phyloP scores from a whole-genome alignment of 2,888 invertebrate genomes.

The Microctonus brassicae region DNA sequence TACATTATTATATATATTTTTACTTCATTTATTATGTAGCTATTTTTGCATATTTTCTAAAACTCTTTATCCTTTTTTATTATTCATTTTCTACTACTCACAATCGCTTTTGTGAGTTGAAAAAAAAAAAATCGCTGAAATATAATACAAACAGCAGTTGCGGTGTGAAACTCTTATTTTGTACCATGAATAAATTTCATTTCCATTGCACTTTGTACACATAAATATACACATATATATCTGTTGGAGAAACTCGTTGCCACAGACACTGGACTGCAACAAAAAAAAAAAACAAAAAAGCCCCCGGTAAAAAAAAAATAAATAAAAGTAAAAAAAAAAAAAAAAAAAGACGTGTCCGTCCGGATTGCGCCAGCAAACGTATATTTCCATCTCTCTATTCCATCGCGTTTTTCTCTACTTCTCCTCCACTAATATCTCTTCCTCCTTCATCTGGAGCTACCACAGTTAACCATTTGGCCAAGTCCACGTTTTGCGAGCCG shows the following conservation, averaged over 20 bases:
- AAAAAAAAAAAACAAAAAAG: constrained; percentile 16
- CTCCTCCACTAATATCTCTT: neutral
- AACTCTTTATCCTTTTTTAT: neutral
- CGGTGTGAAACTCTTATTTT: constrained; percentile 12
- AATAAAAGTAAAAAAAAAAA: constrained; percentile 1
- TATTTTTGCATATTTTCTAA: too few relatives aligned
- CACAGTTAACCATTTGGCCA: constrained; percentile 31
- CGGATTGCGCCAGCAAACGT: constrained; percentile 29
- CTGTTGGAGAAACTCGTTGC: constrained; percentile 22
- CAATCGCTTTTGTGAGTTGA: neutral
- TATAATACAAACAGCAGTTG: constrained; percentile 4
- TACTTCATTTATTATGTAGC: too few relatives aligned
- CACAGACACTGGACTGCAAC: constrained; percentile 26
- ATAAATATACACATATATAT: constrained; percentile 2
- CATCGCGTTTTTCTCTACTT: neutral
- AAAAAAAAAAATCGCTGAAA: neutral
- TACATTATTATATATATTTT: neutral
- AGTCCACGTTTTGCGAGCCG: constrained; percentile 28
- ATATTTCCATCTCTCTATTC: constrained; percentile 18
- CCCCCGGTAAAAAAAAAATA: constrained; percentile 6
- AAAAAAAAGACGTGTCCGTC: constrained; percentile 31
- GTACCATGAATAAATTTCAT: constrained; percentile 21
- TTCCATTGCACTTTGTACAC: constrained; percentile 7
- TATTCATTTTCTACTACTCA: too few relatives aligned
- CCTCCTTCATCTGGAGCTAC: neutral